Percentiles rank a stretch among this genome's conserved stretches.
phyloP scores from a whole-genome alignment of 2,888 invertebrate species.

The Microctonus hyperodae region DNA sequence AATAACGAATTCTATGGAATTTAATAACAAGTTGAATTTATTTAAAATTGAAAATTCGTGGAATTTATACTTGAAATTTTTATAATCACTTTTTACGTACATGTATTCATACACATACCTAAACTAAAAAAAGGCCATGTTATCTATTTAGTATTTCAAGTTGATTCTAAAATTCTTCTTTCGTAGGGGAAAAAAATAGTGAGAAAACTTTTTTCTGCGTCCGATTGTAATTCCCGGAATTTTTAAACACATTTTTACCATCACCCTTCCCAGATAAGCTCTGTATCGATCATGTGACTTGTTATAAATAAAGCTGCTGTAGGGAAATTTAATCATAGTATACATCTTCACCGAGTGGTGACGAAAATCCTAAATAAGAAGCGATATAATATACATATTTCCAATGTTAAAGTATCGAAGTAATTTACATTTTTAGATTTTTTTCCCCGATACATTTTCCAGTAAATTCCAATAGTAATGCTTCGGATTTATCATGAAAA shows the following conservation, averaged over 20 bases:
- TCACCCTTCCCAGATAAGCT: constrained; percentile 10
- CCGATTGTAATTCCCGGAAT: background rate
- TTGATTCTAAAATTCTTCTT: background rate
- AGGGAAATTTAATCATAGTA: constrained; percentile 7
- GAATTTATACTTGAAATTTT: background rate
- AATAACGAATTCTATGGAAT: background rate
- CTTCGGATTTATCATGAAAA: background rate
- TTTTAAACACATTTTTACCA: constrained; percentile 13
- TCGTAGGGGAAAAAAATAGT: background rate
- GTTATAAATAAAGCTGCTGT: background rate
- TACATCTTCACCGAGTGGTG: background rate
- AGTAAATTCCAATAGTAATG: background rate
- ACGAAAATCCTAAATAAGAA: background rate
- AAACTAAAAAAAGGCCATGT: background rate
- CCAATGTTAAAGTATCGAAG: background rate
- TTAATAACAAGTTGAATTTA: background rate
- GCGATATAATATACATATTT: background rate
- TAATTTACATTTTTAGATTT: background rate
- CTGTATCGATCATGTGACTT: background rate
- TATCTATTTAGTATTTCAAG: constrained; percentile 14
- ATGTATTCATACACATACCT: background rate
- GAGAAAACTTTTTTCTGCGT: background rate
- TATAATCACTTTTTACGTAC: background rate
- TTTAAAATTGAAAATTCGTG: background rate
- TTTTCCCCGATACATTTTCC: background rate